These are phyloP conservation scores for Eclectus roratus DNA, from an alignment of 2,113 vertebrate species.

Conservation along the genomic window DNA sequence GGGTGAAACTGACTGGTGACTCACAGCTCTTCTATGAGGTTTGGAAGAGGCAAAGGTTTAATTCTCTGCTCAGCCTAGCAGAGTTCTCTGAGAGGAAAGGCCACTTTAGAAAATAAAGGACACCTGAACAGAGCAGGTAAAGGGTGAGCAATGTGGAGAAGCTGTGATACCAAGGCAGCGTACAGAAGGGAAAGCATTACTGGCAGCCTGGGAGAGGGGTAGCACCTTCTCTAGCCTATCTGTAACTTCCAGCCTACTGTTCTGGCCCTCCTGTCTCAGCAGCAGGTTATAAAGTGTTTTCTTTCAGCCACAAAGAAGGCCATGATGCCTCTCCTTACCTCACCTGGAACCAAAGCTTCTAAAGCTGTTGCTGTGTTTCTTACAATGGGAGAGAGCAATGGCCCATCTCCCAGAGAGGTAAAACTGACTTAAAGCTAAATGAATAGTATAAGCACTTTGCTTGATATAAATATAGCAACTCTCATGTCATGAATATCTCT, in stretches of 20 bases:
- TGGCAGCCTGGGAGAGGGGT: background rate
- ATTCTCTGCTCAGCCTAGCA: background rate
- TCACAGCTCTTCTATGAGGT: background rate
- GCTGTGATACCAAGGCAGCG: background rate
- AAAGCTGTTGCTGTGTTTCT: background rate
- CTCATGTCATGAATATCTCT: background rate
- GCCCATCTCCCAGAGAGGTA: background rate
- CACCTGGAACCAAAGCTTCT: background rate
- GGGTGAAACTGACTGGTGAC: background rate
- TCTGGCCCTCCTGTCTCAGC: background rate
- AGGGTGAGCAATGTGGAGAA: background rate
- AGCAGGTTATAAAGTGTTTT: background rate
- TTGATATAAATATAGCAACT: background rate
- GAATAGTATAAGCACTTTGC: background rate
- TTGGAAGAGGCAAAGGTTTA: background rate
- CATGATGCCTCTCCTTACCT: background rate
- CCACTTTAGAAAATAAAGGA: background rate
- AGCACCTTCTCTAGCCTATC: background rate
- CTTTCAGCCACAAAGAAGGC: background rate
- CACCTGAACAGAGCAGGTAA: background rate
- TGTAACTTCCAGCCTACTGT: background rate
- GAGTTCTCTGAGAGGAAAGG: background rate
- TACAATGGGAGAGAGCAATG: background rate
- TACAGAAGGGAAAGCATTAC: background rate
- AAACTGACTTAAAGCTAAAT: background rate